Evolutionary conservation across 2,888 invertebrate genomes (phyloP).

Genomic region (Dioctria linearis): DNA sequence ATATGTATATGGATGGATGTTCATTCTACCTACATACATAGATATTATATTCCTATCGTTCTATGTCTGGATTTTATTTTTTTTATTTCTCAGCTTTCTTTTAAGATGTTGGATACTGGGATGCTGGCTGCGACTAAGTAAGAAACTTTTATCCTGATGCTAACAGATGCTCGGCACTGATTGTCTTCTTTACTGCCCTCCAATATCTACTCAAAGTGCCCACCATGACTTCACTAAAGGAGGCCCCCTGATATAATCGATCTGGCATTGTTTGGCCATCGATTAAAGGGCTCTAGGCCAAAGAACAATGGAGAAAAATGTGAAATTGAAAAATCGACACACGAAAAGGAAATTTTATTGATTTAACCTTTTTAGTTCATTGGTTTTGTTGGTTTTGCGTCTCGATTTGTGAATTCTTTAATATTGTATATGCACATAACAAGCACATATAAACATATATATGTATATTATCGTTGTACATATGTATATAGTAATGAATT

Average conservation of each 20-base stretch:
- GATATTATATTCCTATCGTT: not conserved
- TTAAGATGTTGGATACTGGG: not conserved
- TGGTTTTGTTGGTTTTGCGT: slow-evolving; percentile 28
- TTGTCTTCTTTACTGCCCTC: slow-evolving; percentile 47
- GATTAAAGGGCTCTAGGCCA: slow-evolving; percentile 46
- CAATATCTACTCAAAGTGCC: slow-evolving; percentile 13
- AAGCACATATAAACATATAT: too few relatives aligned
- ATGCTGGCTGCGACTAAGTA: slow-evolving; percentile 20
- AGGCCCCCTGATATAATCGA: slow-evolving; percentile 47
- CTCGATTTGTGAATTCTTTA: not conserved
- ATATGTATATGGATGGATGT: too few relatives aligned
- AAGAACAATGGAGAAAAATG: slow-evolving; percentile 49
- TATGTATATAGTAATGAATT: slow-evolving; percentile 5
- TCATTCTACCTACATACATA: too few relatives aligned
- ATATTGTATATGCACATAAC: too few relatives aligned
- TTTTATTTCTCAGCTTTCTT: slow-evolving; percentile 13
- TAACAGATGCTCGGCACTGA: slow-evolving; percentile 47
- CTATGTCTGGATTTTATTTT: not conserved
- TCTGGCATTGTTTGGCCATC: slow-evolving; percentile 54
- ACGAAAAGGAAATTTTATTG: slow-evolving; percentile 49
- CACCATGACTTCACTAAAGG: slow-evolving; percentile 20
- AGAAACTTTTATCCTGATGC: slow-evolving; percentile 53
- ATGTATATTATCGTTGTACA: not conserved
- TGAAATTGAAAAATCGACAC: slow-evolving; percentile 52
- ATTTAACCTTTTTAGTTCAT: slow-evolving; percentile 46